A percentile compares a stretch with the other conserved stretches of the same genome.
These are phyloP conservation scores for Hemaris fuciformis DNA, from an alignment of 2,888 invertebrate species.

Conservation along the genomic window DNA sequence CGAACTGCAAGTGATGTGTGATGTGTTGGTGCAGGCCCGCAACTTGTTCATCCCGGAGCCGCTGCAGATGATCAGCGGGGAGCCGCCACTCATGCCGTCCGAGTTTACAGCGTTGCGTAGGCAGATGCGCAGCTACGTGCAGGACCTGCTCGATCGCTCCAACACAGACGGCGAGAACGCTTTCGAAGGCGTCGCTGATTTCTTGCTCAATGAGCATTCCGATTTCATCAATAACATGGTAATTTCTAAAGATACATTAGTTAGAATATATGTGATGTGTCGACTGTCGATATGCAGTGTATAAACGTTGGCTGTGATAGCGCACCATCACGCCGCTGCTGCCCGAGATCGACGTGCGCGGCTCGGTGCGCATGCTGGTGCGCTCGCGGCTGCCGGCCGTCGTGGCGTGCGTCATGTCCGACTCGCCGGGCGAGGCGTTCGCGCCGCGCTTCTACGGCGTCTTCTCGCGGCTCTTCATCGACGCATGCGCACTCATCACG, in stretches of 20 bases:
- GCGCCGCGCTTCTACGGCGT: conserved; percentile 49
- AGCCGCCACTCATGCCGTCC: conserved; percentile 39
- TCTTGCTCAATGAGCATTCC: conserved; percentile 35
- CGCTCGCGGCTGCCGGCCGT: conserved; percentile 51
- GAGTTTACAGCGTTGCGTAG: conserved; percentile 47
- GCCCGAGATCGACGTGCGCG: conserved; percentile 36
- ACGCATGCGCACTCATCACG: conserved; percentile 50
- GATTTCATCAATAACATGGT: conserved; percentile 49
- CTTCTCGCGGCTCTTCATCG: conserved; percentile 47
- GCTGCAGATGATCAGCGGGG: conserved; percentile 28
- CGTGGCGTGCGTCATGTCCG: conserved; percentile 45
- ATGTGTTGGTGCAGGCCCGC: conserved; percentile 41
- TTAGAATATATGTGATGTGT: neutral
- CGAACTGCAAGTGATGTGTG: too few relatives aligned
- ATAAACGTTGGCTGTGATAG: too few relatives aligned
- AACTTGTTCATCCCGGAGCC: conserved; percentile 42
- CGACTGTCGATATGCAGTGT: too few relatives aligned
- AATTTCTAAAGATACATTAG: too few relatives aligned
- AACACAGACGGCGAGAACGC: conserved; percentile 28
- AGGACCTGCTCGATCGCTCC: conserved; percentile 35
- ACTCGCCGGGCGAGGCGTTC: conserved; percentile 34
- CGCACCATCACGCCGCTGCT: conserved; percentile 34
- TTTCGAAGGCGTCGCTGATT: conserved; percentile 38
- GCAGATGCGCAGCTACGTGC: conserved; percentile 46
- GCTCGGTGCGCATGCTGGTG: conserved; percentile 42